Conservation (phyloP, 2,113 vertebrate genomes). For the Panthera tigris region DNA sequence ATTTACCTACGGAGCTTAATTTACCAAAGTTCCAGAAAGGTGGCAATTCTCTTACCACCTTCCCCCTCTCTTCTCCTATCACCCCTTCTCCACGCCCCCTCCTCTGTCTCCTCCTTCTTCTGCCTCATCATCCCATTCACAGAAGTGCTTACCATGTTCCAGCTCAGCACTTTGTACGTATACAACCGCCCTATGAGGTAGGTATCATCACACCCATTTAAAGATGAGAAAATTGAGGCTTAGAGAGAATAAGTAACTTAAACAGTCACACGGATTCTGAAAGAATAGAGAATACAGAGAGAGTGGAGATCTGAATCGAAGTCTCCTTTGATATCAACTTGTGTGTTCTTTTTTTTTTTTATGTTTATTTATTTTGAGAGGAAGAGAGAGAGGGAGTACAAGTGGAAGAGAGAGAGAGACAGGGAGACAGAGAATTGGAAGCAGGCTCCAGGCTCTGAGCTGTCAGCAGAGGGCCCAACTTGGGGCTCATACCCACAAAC, state of each 20-base stretch:
- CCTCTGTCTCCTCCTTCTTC: neutral
- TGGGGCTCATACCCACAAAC: too few species aligned
- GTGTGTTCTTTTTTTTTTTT: neutral
- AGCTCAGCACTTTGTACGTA: neutral
- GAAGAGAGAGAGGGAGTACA: too few species aligned
- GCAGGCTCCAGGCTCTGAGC: too few species aligned
- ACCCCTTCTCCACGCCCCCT: neutral
- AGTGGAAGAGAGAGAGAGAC: too few species aligned
- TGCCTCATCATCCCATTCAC: neutral
- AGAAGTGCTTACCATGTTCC: neutral
- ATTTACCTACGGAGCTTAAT: neutral
- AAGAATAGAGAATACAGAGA: neutral
- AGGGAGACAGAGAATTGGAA: too few species aligned
- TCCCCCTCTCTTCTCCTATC: too few species aligned
- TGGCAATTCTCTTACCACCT: accelerated
- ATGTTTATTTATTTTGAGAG: too few species aligned
- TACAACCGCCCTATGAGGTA: neutral
- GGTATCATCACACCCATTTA: neutral
- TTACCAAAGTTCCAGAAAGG: neutral
- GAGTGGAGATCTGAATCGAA: neutral
- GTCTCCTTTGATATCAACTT: neutral
- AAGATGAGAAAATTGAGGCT: conserved; percentile 39
- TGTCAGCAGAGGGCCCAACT: too few species aligned
- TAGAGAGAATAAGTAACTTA: neutral
- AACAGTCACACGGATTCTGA: neutral